phyloP scores from a whole-genome alignment of 2,888 invertebrate species.

The Ornithoptera alexandrae region DNA sequence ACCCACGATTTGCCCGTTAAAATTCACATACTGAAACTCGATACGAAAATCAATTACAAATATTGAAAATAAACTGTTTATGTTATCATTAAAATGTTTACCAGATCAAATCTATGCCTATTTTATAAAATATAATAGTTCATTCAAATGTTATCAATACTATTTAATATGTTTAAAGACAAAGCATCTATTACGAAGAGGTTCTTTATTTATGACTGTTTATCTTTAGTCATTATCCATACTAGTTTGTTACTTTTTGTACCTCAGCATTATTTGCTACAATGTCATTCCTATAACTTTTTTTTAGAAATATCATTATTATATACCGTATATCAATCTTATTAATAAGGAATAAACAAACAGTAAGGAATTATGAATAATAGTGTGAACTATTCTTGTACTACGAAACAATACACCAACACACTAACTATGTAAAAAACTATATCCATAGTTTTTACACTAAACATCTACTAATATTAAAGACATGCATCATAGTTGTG shows the following conservation, averaged over 20 bases:
- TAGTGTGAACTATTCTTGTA: too few relatives aligned
- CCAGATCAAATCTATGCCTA: background rate
- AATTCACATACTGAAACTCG: conserved; percentile 7
- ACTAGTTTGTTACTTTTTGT: too few relatives aligned
- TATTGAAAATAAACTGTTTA: background rate
- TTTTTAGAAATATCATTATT: too few relatives aligned
- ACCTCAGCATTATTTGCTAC: too few relatives aligned
- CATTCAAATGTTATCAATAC: background rate
- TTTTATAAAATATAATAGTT: background rate
- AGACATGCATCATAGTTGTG: background rate
- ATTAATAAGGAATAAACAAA: too few relatives aligned
- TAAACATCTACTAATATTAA: too few relatives aligned
- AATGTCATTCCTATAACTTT: too few relatives aligned
- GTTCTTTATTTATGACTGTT: background rate
- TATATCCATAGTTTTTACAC: too few relatives aligned
- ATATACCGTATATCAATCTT: too few relatives aligned
- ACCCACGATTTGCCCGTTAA: conserved; percentile 36
- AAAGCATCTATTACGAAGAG: background rate
- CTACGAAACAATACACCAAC: too few relatives aligned
- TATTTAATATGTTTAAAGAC: background rate
- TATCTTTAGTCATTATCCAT: background rate
- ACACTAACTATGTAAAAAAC: too few relatives aligned
- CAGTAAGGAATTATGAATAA: too few relatives aligned
- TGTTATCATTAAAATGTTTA: background rate
- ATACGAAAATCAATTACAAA: background rate